Base-by-base conservation (phyloP, 2,888 invertebrate species). In the Zaprionus bogoriensis region DNA sequence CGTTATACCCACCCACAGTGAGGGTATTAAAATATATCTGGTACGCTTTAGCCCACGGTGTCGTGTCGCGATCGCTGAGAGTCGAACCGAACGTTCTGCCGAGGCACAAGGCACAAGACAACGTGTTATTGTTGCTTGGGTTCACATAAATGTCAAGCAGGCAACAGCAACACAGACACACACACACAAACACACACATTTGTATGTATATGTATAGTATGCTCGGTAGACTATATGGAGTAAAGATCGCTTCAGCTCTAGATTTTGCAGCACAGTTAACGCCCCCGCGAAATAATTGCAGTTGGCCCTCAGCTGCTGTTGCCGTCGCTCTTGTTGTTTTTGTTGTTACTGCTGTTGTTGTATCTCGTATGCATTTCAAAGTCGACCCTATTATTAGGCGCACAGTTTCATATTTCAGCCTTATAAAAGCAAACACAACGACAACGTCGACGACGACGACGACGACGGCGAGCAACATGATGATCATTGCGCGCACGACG, bases 61-160 rank as follows among this genome's bases (percentile, higher is more conserved):
- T 75, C 75, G 72, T 75, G 72, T 72, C 62, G 73, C 61, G 53
- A 55, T 38, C 51, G 44, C 63, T 41, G 45, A 42, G 58, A 74
- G 71, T 63, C 74, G 75, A 72, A 17, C 69, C 70, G 75, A 72
- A 69, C 75, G 75, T 74, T 74, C 71, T 72, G 71, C 52, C 30
- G 17, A 17, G 30, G 47, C 52, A 39, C 28, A 59, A 28, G 68
- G 70, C 67, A 72, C 73, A 59, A 76, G 72, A 67, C 84, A 83
- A 79, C 84, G 77, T 86, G 86, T 76, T 86, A 71, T 85, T 85
- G 83, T 71, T 83, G 79, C 77, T 68, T 84, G 85, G 85, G 81
- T 82, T 82, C 81, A 82, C 87, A 82, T 82, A 82, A 82, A 82
- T 87, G 82, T 82, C 87, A 87, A 82, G 87, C 87, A 75, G 84